Evolutionary conservation across 2,888 invertebrate genomes (phyloP), one percentile per base, ranked within the genome.

Genomic region (Melanophora roralis): DNA sequence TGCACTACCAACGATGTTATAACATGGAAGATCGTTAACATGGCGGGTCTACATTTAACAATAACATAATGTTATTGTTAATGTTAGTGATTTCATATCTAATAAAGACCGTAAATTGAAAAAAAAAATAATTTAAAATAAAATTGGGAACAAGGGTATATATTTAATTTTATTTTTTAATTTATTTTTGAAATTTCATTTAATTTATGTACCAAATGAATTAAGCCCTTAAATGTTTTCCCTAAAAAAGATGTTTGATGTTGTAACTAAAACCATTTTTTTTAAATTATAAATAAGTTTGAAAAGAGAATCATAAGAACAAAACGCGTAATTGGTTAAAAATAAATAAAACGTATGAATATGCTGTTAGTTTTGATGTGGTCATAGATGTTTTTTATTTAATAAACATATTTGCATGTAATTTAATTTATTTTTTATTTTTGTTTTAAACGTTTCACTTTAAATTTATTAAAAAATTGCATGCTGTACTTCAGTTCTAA

Each of bases 361-460:
- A 85, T 88, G 88, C 85, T 87, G 88, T 84, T 85, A 84, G 85
- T 85, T 86, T 86, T 76, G 84, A 84, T 85, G 84, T 87, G 84
- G 81, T 83, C 78, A 84, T 64, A 65, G 83, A 83, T 84, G 84
- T 83, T 81, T 79, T 79, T 79, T 67, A 78, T 81, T 81, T 47
- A 65, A n/a, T n/a, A n/a, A n/a, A 59, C 38, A 67, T 68, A 43
- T 53, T 64, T 82, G 87, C 87, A 86, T 86, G 87, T 65, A 53
- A 27, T 64, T 36, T 51, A 8, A 12, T 14, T 69, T 68, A 55
- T 19, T 55, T 11, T 59, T 57, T 8, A 40, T 67, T 38, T n/a
- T 75, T 49, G 23, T 55, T 64, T 43, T 0, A 43, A 49, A 45
- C 23, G 45, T 40, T 16, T 59, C 36, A 27, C 6, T 27, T 27